Evolutionary conservation across 2,888 invertebrate species (phyloP), one percentile per base, ranked within the genome.

Genomic region (Orthosia gracilis): DNA sequence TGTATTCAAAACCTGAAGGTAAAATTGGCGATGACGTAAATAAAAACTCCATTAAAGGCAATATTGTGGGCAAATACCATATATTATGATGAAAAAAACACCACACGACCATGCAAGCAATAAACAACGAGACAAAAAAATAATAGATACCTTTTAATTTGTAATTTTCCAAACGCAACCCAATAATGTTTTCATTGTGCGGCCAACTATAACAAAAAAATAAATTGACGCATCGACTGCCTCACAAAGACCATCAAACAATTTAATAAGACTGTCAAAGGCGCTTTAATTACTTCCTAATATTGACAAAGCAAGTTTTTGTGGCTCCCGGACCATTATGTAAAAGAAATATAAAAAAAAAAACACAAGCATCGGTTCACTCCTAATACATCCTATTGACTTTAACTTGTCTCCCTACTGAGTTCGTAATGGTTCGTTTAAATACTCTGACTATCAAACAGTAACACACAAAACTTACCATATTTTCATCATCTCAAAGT

Each of bases 201-300:
- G 67, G 69, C 11, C 57, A 54, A 55, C 31, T 7, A 11, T 5
- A 13, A 23, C 31, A 64, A 77, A 82, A 73, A 73, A 75, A 89
- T 65, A 73, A 83, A 87, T 84, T 86, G 90, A 90, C 89, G 89
- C 91, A 91, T 91, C 91, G 89, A 89, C 76, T 82, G 70, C 78
- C 83, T 73, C 67, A 81, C 82, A 91, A 91, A 90, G 89, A 87
- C 82, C 88, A 91, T 92, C 91, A 87, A 85, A 84, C 82, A 88
- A 88, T 88, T 91, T 93, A 92, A 95, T 94, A 93, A 92, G 88
- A 90, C 90, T 94, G 92, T 92, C 94, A 93, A 91, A 91, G 89
- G 90, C 82, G 80, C 80, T 82, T 91, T 95, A 94, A 96, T 95
- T 95, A 95, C 95, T 96, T 96, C 95, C 95, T 95, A 95, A 93